Evolutionary conservation across 92 coral and sea anemone genomes (phyloP).

Genomic region (Palythoa grandiflora): DNA sequence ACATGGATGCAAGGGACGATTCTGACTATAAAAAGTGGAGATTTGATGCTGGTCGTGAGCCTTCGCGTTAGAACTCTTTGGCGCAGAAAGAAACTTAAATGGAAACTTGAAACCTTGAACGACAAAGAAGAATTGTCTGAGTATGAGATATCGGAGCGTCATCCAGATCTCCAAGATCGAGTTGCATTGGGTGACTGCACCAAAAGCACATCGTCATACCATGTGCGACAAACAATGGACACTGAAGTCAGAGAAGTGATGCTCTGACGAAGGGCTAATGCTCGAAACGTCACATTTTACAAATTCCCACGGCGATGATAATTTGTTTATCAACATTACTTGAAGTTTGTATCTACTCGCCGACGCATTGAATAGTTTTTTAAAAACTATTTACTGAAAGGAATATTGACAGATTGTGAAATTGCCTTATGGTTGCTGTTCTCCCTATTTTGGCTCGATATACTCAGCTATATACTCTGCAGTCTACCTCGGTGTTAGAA

Average conservation of each 20-base stretch:
- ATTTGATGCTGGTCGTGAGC: constrained; percentile 24
- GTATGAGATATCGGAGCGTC: not conserved
- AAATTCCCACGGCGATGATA: too few species aligned
- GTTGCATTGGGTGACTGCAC: not conserved
- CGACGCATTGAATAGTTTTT: too few species aligned
- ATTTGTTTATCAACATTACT: too few species aligned
- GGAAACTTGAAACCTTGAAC: not conserved
- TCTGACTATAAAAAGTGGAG: constrained; percentile 49
- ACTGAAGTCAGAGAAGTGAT: not conserved
- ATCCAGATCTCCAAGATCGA: not conserved
- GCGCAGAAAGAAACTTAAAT: constrained; percentile 43
- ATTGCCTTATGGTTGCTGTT: too few species aligned
- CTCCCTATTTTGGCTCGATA: too few species aligned
- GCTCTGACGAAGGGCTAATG: too few species aligned
- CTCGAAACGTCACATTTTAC: too few species aligned
- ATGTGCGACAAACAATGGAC: not conserved
- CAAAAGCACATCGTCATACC: not conserved
- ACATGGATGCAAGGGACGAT: not conserved
- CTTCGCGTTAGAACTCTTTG: constrained; percentile 60
- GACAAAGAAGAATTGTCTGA: not conserved
- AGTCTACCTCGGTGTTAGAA: too few species aligned
- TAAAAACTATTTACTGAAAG: too few species aligned
- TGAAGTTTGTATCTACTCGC: too few species aligned
- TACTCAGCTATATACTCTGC: too few species aligned
- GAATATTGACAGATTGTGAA: too few species aligned